Evolutionary conservation across 2,888 invertebrate genomes (phyloP).

Genomic region (Scaptomyza tumidula): DNA sequence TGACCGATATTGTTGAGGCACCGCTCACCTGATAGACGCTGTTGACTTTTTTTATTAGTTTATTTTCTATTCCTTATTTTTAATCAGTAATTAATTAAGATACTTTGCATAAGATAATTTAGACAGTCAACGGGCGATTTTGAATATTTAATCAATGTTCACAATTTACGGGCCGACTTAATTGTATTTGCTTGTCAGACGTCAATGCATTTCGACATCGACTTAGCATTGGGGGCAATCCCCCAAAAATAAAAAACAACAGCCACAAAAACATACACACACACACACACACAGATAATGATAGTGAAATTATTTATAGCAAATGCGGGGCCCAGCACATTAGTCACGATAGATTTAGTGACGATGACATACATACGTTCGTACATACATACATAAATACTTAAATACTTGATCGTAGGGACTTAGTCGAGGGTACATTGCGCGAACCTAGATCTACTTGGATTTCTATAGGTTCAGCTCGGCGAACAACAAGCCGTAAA

Average conservation of each 20-base stretch:
- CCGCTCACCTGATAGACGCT: constrained; percentile 56
- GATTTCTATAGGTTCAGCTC: constrained; percentile 10
- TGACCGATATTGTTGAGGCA: constrained; percentile 69
- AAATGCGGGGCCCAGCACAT: constrained; percentile 54
- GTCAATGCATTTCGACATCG: constrained; percentile 46
- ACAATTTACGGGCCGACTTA: constrained; percentile 71
- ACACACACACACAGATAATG: constrained; percentile 49
- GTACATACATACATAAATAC: constrained; percentile 1
- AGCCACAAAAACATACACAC: background rate
- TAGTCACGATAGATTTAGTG: constrained; percentile 47
- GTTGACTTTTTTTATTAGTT: constrained; percentile 38
- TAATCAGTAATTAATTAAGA: constrained; percentile 79
- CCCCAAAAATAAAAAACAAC: constrained; percentile 24
- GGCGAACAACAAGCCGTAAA: constrained; percentile 33
- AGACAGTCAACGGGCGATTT: constrained; percentile 50
- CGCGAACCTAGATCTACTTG: background rate
- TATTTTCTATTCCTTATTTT: constrained; percentile 16
- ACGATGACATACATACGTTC: constrained; percentile 10
- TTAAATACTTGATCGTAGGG: background rate
- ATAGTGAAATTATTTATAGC: constrained; percentile 65
- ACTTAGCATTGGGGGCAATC: constrained; percentile 46
- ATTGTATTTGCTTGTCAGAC: constrained; percentile 76
- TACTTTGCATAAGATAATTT: constrained; percentile 68
- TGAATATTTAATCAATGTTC: constrained; percentile 49
- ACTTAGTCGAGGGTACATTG: constrained; percentile 6